Percentiles rank a stretch among this genome's conserved stretches.
Evolutionary conservation across 1,140 invertebrate genomes (phyloP).

Genomic region (Eupristina koningsbergeri): DNA sequence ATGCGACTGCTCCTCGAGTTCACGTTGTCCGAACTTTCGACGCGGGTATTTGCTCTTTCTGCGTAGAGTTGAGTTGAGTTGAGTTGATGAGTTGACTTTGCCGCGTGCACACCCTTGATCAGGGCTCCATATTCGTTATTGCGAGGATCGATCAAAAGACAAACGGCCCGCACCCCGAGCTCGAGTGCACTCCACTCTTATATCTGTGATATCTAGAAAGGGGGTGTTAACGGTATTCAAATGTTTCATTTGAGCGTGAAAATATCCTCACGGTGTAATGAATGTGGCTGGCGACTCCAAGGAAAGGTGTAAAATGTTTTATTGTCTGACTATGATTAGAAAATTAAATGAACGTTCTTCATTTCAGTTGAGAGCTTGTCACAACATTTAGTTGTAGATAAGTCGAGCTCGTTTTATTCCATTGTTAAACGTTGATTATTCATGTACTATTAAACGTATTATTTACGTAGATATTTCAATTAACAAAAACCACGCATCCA

Average conservation of each 20-base stretch:
- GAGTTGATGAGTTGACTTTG: neutral
- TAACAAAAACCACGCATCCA: too few relatives aligned
- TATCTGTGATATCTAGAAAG: too few relatives aligned
- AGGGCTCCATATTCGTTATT: neutral
- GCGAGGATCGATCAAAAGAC: slow-evolving; percentile 12
- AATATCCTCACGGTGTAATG: neutral
- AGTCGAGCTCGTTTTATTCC: too few relatives aligned
- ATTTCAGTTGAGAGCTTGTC: too few relatives aligned
- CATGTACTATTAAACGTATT: too few relatives aligned
- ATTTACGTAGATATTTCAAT: too few relatives aligned
- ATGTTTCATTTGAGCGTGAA: too few relatives aligned
- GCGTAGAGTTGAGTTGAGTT: neutral
- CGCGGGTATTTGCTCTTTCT: slow-evolving; percentile 16
- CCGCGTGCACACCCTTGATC: neutral
- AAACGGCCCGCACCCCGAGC: neutral
- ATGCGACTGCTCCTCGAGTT: neutral
- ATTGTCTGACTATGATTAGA: neutral
- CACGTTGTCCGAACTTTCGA: slow-evolving; percentile 12
- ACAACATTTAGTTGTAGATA: too few relatives aligned
- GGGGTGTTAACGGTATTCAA: too few relatives aligned
- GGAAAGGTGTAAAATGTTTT: neutral
- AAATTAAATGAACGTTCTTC: neutral
- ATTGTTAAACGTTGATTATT: too few relatives aligned
- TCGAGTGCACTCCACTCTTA: neutral
- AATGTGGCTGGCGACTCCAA: neutral